phyloP scores from a whole-genome alignment of 2,888 invertebrate species.

The Eugnorisma glareosa region DNA sequence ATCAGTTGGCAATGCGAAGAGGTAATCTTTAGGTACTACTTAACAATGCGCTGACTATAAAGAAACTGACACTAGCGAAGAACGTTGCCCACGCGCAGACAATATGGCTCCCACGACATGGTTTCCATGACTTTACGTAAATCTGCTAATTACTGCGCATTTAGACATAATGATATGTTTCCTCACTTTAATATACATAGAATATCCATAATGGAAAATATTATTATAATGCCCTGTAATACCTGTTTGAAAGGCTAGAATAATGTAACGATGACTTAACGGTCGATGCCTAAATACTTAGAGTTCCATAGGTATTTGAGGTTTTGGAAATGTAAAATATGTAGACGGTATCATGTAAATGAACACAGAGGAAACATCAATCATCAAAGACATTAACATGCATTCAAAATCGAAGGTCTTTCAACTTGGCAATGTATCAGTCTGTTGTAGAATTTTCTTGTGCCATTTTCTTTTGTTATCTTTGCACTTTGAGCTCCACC shows the following conservation, averaged over 20 bases:
- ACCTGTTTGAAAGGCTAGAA: conserved; percentile 10
- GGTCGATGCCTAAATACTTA: background rate
- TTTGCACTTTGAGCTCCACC: background rate
- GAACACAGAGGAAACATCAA: conserved; percentile 28
- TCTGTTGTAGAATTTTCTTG: conserved; percentile 18
- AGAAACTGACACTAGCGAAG: conserved; percentile 66
- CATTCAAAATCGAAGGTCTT: conserved; percentile 47
- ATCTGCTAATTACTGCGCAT: conserved; percentile 83
- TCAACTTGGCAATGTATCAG: conserved; percentile 6
- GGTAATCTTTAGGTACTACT: conserved; percentile 66
- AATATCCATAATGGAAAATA: conserved; percentile 70
- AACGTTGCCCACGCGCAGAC: conserved; percentile 71
- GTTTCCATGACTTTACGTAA: conserved; percentile 89
- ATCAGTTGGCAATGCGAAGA: conserved; percentile 76
- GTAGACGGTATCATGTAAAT: conserved; percentile 20
- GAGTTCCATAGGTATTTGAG: background rate
- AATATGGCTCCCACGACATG: conserved; percentile 87
- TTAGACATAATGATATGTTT: conserved; percentile 81
- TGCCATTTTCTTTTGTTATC: conserved; percentile 12
- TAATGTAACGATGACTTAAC: conserved; percentile 3
- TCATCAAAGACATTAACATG: conserved; percentile 29
- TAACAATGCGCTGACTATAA: conserved; percentile 75
- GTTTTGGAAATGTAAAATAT: conserved; percentile 4
- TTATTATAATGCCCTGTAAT: conserved; percentile 41
- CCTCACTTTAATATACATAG: conserved; percentile 73